Percentiles rank a stretch among this genome's conserved stretches.
Conservation (phyloP, 2,888 invertebrate genomes). For the Geophilus truncorum region DNA sequence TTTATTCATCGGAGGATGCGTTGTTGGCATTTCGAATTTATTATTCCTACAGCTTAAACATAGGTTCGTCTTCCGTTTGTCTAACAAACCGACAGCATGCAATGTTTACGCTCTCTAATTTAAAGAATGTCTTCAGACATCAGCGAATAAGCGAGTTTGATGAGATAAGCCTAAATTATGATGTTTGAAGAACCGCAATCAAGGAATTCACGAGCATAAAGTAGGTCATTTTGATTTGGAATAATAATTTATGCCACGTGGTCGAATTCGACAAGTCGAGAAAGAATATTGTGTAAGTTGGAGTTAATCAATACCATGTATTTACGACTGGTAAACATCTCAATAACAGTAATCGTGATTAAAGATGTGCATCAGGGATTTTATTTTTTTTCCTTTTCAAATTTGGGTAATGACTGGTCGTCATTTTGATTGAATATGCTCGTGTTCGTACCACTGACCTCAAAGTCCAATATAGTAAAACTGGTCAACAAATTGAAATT, state of each 20-base stretch:
- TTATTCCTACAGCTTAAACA: neutral
- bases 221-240: no score
- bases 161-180: neutral
- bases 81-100: neutral
- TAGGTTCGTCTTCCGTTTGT: neutral
- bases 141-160: neutral
- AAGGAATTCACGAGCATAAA: no score
- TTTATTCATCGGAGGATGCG: neutral
- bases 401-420: neutral
- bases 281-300: neutral
- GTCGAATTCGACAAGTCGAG: neutral
- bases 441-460: neutral
- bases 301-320: neutral
- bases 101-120: neutral
- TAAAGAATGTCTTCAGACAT: neutral
- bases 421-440: neutral
- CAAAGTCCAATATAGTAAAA: neutral
- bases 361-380: neutral
- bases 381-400: neutral
- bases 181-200: neutral
- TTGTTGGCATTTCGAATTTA: neutral
- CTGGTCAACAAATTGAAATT: no score
- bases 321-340: neutral
- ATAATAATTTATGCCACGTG: neutral
- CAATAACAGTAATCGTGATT: neutral